Evolutionary conservation across 2,797 vertebrate species (phyloP).

Genomic region (Melanotaenia parkinsoni): DNA sequence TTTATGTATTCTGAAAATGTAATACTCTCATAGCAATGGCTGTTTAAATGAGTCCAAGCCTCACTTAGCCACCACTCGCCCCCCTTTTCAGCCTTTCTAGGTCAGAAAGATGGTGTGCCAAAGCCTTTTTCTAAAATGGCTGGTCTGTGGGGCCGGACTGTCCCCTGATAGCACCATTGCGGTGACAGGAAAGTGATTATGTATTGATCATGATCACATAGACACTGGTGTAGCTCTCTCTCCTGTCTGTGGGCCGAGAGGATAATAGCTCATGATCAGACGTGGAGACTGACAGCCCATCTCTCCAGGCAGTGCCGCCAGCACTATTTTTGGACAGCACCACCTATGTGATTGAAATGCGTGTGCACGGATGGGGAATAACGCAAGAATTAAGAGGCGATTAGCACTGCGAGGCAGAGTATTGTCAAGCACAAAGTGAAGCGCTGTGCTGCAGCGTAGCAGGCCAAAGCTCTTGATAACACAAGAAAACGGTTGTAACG

Average conservation of each 20-base stretch:
- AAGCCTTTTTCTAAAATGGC: conserved; percentile 64
- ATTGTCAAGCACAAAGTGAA: conserved; percentile 57
- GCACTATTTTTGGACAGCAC: conserved; percentile 69
- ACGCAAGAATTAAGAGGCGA: conserved; percentile 67
- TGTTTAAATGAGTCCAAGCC: conserved; percentile 51
- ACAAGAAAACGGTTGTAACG: conserved; percentile 65
- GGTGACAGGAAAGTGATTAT: conserved; percentile 79
- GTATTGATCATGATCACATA: conserved; percentile 79
- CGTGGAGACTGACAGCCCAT: conserved; percentile 66
- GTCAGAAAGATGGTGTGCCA: conserved; percentile 66
- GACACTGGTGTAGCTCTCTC: conserved; percentile 66
- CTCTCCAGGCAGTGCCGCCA: conserved; percentile 61
- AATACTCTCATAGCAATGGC: conserved; percentile 44
- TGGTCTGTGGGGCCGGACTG: conserved; percentile 48
- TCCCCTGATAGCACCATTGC: conserved; percentile 62
- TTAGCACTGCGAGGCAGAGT: conserved; percentile 54
- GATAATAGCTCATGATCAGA: conserved; percentile 79
- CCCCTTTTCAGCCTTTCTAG: conserved; percentile 61
- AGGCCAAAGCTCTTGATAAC: conserved; percentile 65
- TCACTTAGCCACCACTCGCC: conserved; percentile 21
- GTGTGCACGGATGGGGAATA: conserved; percentile 37
- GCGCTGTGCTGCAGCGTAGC: conserved; percentile 41
- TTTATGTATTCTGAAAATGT: conserved; percentile 24
- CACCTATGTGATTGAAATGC: conserved; percentile 71
- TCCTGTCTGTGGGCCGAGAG: conserved; percentile 63